Base-by-base conservation (phyloP, 2,797 vertebrate species). In the Taenioides sp. region DNA sequence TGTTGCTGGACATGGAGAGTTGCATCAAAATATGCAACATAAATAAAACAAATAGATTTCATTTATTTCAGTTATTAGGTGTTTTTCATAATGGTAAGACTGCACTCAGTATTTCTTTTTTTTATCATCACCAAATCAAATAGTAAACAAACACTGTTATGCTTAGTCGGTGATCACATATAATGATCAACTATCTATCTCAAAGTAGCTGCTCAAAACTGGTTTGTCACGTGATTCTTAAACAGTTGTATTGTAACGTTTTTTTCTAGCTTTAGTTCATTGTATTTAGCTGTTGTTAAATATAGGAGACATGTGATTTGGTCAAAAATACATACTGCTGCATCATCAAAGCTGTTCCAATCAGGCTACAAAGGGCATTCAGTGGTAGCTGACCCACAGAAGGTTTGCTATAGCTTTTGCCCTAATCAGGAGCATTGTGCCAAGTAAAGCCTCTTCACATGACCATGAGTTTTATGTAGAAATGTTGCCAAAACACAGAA, bases 281-380 rank as follows among this genome's bases (percentile, higher is more conserved):
- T 65, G 40, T 49, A 50, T 43, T 31, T 64, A 58, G 40, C 27
- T 54, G 40, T 55, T 23, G 63, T 37, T 54, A 10, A 75, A 70
- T 31, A 2, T 27, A 0, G 18, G 27, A 70, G 67, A 54, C 52
- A 23, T 70, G 60, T 63, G 70, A 71, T 49, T 22, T 43, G 79
- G 79, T 83, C 72, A 71, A 78, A 43, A 69, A 55, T 18, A 67
- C 55, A 58, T 43, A 22, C 75, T 61, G 72, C 76, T 71, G 22
- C 31, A 65, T 74, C 72, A 50, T 77, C 50, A 7, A 49, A 47
- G 67, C 52, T n/a, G 23, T 28, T 40, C 65, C 68, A 62, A 34
- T 22, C 1, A 34, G 52, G 67, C 73, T 71, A n/a, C 11, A 25
- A 55, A 74, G 70, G 70, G 74, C 74, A 72, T 28, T 20, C 25